Base-by-base conservation (phyloP, 2,888 invertebrate genomes). In the Rhamphomyia laevipes region DNA sequence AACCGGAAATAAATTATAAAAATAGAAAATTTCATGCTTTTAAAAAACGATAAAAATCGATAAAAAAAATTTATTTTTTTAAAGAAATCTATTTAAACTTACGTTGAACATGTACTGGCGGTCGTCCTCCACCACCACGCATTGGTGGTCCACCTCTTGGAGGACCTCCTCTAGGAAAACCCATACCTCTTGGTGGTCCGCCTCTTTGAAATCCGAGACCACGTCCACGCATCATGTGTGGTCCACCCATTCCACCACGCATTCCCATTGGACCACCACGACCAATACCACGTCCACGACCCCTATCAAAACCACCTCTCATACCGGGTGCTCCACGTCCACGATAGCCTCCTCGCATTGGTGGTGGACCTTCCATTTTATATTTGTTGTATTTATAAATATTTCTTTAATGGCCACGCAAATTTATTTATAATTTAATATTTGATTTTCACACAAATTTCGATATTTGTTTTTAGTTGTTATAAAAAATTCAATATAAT, bases 201-300 rank as follows among this genome's bases (percentile, higher is more conserved):
- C 52, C 50, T 23, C 55, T 44, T 27, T 49, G 52, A 37, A 54
- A 55, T 1, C 55, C 66, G 64, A 68, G 66, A 17, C 66, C 66
- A 2, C 62, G 59, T 1, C 63, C 62, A 2, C 60, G 56, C 62
- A 65, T 62, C 61, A 63, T 62, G 13, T 63, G 64, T 2, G 65
- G 65, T 4, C 63, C 60, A 11, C 65, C 66, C 61, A 67, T 64
- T 3, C 65, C 65, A 18, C 66, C 66, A 17, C 62, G 61, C 58
- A 64, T 61, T 7, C 67, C 65, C 63, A 67, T 64, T 41, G 61
- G 68, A 49, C 68, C 68, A n/a, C 70, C 70, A 15, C 68, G 63
- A 41, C 68, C 67, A 62, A 68, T 64, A 30, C 70, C 70, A 42
- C 70, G 61, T 16, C 69, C 68, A 45, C 70, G 63, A 18, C 66